Evolutionary conservation across 2,888 invertebrate species (phyloP).

Genomic region (Oeneis ivallda): DNA sequence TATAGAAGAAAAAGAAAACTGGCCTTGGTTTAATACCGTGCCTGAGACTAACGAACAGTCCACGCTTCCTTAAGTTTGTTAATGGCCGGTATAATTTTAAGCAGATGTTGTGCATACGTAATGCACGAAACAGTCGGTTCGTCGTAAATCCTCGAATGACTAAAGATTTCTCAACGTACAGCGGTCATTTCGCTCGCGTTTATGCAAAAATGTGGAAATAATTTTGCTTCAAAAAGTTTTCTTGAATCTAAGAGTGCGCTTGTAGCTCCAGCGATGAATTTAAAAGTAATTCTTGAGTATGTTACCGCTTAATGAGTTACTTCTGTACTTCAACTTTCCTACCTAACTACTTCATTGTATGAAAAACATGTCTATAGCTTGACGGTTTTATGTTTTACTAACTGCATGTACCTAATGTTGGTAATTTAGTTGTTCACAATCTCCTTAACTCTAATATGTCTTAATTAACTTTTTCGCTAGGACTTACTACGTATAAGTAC

Average conservation of each 20-base stretch:
- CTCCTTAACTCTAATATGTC: too few species aligned
- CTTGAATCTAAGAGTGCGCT: background rate
- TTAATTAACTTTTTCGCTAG: background rate
- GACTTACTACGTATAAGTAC: too few species aligned
- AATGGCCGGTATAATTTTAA: constrained; percentile 28
- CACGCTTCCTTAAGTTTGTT: constrained; percentile 5
- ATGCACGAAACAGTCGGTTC: constrained; percentile 25
- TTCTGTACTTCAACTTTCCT: background rate
- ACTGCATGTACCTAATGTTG: too few species aligned
- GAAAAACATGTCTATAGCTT: background rate
- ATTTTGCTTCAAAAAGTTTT: constrained; percentile 8
- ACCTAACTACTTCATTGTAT: background rate
- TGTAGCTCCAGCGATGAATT: constrained; percentile 17
- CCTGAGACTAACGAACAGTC: background rate
- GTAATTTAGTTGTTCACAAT: too few species aligned
- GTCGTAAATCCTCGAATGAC: constrained; percentile 33
- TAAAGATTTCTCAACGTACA: constrained; percentile 27
- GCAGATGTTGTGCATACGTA: constrained; percentile 31
- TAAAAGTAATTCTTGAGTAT: constrained; percentile 25
- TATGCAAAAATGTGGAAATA: constrained; percentile 22
- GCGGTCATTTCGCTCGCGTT: constrained; percentile 22
- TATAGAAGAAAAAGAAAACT: too few species aligned
- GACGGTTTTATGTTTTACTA: too few species aligned
- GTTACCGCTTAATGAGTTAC: constrained; percentile 23
- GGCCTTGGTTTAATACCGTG: background rate